Evolutionary conservation across 2,113 vertebrate species (phyloP).

Genomic region (Microtus richardsoni): DNA sequence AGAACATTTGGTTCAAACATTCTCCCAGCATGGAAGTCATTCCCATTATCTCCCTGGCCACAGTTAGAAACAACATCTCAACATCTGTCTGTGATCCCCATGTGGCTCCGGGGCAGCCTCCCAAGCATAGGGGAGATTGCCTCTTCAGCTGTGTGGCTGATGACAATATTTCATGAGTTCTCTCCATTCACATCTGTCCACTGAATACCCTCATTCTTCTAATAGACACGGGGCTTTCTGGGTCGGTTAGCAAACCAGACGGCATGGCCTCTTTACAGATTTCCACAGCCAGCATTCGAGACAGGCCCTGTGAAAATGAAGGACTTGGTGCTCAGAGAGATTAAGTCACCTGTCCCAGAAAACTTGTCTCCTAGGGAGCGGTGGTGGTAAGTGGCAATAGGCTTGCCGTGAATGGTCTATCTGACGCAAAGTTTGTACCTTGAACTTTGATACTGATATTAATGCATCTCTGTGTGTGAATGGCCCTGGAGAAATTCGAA

Average conservation of each 20-base stretch:
- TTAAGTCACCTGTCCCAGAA: background rate
- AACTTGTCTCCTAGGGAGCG: background rate
- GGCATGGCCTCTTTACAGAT: background rate
- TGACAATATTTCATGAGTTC: too few relatives aligned
- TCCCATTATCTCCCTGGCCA: background rate
- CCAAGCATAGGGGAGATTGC: fast-evolving
- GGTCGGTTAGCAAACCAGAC: background rate
- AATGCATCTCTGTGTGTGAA: background rate
- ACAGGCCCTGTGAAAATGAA: background rate
- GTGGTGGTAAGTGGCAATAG: fast-evolving
- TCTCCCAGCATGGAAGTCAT: background rate
- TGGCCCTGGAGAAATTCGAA: fast-evolving
- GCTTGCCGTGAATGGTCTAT: background rate
- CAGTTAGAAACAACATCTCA: fast-evolving
- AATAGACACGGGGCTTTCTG: fast-evolving
- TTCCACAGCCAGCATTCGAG: background rate
- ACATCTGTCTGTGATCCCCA: background rate
- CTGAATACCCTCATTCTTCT: background rate
- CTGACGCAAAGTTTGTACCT: background rate
- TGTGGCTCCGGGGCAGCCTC: fast-evolving
- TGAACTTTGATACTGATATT: fast-evolving
- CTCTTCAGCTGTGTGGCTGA: background rate
- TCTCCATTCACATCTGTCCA: background rate
- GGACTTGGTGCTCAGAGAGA: background rate
- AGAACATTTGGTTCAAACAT: conserved; percentile 26